Evolutionary conservation across 2,113 vertebrate genomes (phyloP).

Genomic region (Emydocephalus ijimae): DNA sequence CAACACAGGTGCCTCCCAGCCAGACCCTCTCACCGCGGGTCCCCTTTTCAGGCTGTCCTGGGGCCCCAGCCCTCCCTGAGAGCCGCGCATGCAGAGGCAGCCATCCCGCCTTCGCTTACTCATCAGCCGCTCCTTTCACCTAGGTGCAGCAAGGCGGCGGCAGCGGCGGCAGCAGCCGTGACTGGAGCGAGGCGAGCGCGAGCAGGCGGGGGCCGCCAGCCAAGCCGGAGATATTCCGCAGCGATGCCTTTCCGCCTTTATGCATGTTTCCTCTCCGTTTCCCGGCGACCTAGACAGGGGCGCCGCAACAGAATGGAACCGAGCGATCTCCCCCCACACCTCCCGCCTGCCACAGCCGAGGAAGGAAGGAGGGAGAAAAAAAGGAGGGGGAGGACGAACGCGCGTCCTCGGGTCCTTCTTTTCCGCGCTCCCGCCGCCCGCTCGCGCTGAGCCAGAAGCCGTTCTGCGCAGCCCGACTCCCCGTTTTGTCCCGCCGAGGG

Average conservation of each 20-base stretch:
- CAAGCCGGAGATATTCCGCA: constrained; percentile 35
- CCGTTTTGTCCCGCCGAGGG: neutral
- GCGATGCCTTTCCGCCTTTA: constrained; percentile 46
- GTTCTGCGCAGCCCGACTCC: neutral
- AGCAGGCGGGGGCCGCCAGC: constrained; percentile 30
- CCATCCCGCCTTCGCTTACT: constrained; percentile 15
- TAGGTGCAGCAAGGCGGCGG: constrained; percentile 1
- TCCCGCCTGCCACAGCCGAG: neutral
- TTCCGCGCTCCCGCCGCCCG: constrained; percentile 8
- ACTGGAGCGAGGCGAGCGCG: constrained; percentile 38
- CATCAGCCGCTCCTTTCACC: constrained; percentile 29
- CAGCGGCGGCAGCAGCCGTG: constrained; percentile 28
- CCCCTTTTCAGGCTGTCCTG: constrained; percentile 36
- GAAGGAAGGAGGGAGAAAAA: neutral
- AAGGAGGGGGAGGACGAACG: neutral
- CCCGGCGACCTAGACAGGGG: constrained; percentile 36
- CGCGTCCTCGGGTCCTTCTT: neutral
- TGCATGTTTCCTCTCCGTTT: constrained; percentile 53
- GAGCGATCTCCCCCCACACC: neutral
- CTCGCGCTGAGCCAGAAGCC: neutral
- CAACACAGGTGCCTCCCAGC: neutral
- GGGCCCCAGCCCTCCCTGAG: neutral
- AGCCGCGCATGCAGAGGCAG: neutral
- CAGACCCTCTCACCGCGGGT: neutral
- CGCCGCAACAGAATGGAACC: constrained; percentile 46